Base-by-base conservation (phyloP, 2,797 vertebrate genomes). In the Amblyraja radiata region DNA sequence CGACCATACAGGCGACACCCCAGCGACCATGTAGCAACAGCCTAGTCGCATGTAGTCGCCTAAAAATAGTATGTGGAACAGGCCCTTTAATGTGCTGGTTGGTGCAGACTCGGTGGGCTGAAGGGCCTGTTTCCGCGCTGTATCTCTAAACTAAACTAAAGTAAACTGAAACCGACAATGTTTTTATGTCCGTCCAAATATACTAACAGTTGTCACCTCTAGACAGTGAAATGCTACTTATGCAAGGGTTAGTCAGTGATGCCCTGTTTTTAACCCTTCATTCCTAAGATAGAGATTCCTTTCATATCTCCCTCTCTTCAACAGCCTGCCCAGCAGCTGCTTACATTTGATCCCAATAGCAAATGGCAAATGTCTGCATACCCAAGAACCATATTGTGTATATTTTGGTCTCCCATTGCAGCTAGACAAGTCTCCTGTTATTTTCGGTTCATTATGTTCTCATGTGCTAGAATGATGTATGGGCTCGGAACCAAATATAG, bases 231-330 rank as follows among this genome's bases (percentile, higher is more conserved):
- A 71, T 46, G 46, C 76, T 39, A 76, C 71, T 58, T 92, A 28
- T 74, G 68, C 25, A 7, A 74, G 14, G 71, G 71, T 92, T 71
- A 92, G 36, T 92, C 90, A 92, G 58, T 68, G 46, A 74, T 74
- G 23, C 68, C 65, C 73, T 39, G 13, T 46, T 54, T 54, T 73
- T 21, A 11, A 3, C 23, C 68, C 90, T 91, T n/a, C 68, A 28
- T 92, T 71, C 71, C 71, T 58, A 28, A 92, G 90, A 92, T 92
- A 76, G 90, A 91, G 39, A 92, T 76, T 92, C 90, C 54, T 92
- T 11, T 54, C 71, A 74, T 46, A 54, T 63, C n/a, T 2, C 23
- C 58, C 73, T 23, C 68, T 21, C 23, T 73, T 9, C 68, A 54
- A n/a, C 39, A 74, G 71, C 71, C 23, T n/a, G 36, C 68, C 0